A percentile compares a stretch with the other conserved stretches of the same genome.
phyloP scores from a whole-genome alignment of 2,797 vertebrate species.

The Amazona finschi region DNA sequence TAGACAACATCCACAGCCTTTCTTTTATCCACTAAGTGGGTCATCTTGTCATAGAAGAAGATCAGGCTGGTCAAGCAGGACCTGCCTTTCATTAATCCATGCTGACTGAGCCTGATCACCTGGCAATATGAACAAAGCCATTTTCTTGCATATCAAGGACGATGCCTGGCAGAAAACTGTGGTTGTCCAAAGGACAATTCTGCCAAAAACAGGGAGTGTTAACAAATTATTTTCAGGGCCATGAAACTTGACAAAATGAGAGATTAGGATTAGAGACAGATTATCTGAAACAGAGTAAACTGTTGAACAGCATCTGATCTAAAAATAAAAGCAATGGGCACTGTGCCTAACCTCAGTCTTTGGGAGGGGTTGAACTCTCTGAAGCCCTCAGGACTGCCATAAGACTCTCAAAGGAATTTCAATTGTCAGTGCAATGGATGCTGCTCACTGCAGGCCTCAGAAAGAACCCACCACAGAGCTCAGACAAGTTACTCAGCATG shows the following conservation, averaged over 20 bases:
- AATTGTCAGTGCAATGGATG: background rate
- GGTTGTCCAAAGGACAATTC: background rate
- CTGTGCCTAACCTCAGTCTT: background rate
- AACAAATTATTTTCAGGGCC: background rate
- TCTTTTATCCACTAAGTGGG: background rate
- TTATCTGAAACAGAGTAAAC: background rate
- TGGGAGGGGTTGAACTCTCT: background rate
- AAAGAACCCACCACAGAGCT: background rate
- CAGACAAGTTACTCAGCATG: background rate
- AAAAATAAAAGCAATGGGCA: background rate
- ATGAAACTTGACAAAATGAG: background rate
- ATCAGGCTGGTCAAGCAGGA: background rate
- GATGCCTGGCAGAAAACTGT: background rate
- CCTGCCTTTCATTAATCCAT: background rate
- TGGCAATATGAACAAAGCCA: background rate
- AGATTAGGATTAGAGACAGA: background rate
- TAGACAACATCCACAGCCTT: background rate
- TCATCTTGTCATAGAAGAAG: background rate
- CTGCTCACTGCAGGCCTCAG: background rate
- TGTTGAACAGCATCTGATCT: background rate
- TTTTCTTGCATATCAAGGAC: background rate
- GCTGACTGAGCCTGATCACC: background rate
- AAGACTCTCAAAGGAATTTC: background rate
- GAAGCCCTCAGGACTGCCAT: background rate
- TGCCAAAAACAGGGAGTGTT: background rate